Percentiles rank a stretch among this genome's conserved stretches.
These are phyloP conservation scores for Sinosuthora webbiana DNA, from an alignment of 2,113 vertebrate species.

Conservation along the genomic window DNA sequence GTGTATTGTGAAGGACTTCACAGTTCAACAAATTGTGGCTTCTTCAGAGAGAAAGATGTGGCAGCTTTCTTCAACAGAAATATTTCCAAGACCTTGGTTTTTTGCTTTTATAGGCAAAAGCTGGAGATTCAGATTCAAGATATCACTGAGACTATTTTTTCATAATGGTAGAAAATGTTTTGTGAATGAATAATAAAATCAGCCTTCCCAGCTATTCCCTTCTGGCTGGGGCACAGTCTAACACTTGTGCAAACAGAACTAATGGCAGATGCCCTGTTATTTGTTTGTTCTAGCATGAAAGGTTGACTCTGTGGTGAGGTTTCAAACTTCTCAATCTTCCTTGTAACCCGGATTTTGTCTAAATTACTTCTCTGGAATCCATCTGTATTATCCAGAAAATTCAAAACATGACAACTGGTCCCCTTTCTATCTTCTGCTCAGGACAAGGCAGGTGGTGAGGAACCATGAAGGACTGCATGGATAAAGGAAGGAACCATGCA, in stretches of 20 bases:
- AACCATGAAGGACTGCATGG: background rate
- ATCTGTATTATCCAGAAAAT: background rate
- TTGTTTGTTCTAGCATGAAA: background rate
- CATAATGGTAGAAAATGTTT: background rate
- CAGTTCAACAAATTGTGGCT: background rate
- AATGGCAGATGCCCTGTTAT: background rate
- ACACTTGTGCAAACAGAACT: background rate
- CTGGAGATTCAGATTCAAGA: background rate
- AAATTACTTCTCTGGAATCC: background rate
- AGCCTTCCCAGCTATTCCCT: background rate
- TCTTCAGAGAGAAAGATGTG: background rate
- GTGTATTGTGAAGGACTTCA: background rate
- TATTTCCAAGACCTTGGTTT: background rate
- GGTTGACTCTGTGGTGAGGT: background rate
- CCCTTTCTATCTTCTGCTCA: background rate
- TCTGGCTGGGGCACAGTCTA: background rate
- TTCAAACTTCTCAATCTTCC: background rate
- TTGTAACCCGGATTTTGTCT: background rate
- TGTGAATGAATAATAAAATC: background rate
- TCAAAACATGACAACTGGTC: background rate
- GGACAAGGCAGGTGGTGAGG: background rate
- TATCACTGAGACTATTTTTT: background rate
- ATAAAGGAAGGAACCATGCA: background rate
- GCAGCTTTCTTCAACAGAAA: background rate
- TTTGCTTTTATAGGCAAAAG: slow-evolving; percentile 13